Percentiles rank a stretch among this genome's conserved stretches.
phyloP scores from a whole-genome alignment of 2,888 invertebrate species.

The Calameuta idolon region DNA sequence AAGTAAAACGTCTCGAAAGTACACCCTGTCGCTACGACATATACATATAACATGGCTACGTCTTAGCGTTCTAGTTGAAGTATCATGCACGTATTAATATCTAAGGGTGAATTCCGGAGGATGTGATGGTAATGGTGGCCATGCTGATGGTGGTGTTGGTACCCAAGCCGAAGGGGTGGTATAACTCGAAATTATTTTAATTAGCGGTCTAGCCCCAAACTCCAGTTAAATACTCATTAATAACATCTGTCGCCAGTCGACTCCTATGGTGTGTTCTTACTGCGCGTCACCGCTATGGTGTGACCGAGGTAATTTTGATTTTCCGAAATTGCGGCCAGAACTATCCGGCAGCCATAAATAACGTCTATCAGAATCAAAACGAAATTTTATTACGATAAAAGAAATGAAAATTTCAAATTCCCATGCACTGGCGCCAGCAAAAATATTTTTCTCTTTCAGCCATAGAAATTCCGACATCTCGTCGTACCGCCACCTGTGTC shows the following conservation, averaged over 20 bases:
- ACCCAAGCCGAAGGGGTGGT: not conserved
- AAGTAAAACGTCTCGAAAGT: not conserved
- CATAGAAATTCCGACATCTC: not conserved
- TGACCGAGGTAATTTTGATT: constrained; percentile 28
- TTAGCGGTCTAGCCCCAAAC: constrained; percentile 60
- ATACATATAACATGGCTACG: not conserved
- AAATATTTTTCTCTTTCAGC: not conserved
- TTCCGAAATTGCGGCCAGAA: not conserved
- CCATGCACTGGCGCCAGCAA: constrained; percentile 25
- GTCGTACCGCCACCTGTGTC: not conserved
- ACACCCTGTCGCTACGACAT: not conserved
- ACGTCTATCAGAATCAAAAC: constrained; percentile 2
- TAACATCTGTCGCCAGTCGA: constrained; percentile 55
- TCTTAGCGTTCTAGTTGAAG: not conserved
- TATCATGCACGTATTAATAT: not conserved
- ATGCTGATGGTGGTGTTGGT: not conserved
- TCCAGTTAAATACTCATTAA: constrained; percentile 60
- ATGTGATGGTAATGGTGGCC: not conserved
- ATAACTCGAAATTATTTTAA: constrained; percentile 61
- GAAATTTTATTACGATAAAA: not conserved
- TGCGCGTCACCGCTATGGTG: not conserved
- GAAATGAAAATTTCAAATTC: not conserved
- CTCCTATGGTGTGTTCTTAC: not conserved
- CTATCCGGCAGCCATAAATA: constrained; percentile 9
- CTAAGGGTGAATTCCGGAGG: not conserved